These are phyloP conservation scores for Rhopalosiphum nymphaeae DNA, from an alignment of 2,888 invertebrate species.

Conservation along the genomic window DNA sequence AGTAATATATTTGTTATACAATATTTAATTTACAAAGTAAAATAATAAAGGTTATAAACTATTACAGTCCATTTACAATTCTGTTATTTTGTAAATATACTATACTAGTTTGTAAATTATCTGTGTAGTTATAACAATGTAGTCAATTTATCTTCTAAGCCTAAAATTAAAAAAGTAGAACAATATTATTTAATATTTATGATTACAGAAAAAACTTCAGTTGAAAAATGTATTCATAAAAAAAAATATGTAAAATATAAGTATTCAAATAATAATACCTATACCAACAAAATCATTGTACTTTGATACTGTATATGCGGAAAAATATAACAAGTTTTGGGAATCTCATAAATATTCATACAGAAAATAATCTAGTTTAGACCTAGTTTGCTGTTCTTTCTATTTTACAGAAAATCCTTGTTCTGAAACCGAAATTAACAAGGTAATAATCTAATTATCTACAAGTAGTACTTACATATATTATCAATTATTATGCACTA, in stretches of 20 bases:
- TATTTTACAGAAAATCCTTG: not conserved
- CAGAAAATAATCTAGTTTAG: not conserved
- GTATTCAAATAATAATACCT: not conserved
- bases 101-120: not conserved
- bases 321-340: not conserved
- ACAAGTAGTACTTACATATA: not conserved
- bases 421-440: not conserved
- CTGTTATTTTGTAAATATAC: not conserved
- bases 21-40: not conserved
- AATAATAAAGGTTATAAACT: not conserved
- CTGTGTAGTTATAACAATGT: not conserved
- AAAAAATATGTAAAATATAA: not conserved
- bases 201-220: no score
- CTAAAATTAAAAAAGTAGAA: not conserved
- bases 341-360: not conserved
- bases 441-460: not conserved
- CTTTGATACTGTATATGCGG: not conserved
- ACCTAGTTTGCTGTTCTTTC: not conserved
- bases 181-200: not conserved
- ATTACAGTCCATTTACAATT: not conserved
- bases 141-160: not conserved
- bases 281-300: not conserved
- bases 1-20: not conserved
- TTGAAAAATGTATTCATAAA: no score
- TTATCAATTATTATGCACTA: not conserved